Base-by-base conservation (phyloP, 64 coral and sea anemone genomes). In the Pachyseris speciosa region DNA sequence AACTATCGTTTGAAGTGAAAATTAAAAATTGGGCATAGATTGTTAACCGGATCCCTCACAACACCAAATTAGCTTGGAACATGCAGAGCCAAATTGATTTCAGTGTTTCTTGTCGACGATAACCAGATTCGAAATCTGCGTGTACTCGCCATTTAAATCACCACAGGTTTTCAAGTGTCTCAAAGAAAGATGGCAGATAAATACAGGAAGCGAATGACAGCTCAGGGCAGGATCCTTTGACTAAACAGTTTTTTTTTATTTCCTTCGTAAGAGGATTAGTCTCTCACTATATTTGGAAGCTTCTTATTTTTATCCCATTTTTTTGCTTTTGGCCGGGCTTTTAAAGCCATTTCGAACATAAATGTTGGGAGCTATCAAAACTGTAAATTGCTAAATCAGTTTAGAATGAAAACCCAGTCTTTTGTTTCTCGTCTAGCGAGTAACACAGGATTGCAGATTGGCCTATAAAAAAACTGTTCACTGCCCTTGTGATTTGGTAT, bases 121-220 rank as follows among this genome's bases (percentile, higher is more conserved):
- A 81, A 81, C 32, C 33, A 49, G 51, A 51, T 59, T 24, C 11
- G 37, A 11, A 26, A 60, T 38, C 52, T 63, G 7, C 77, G 77
- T 81, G 77, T 42, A 81, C 33, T 81, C 53, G 34, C 77, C 77
- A 39, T 81, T 81, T 81, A 81, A 81, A 60, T 81, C 77, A 33
- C 77, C 51, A 37, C 77, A 81, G 77, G 77, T 61, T 81, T 81
- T 81, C 77, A 81, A 81, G 77, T 81, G 77, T 63, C 77, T 81
- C 29, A 81, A 16, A 81, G 77, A 81, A 81, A 81, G 77, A 63
- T 81, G 52, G 34, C 57, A 81, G 17, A 81, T 81, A 81, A 81
- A 81, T 81, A 63, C 77, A 81, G 77, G 77, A 81, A 81, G 77
- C 77, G 51, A 36, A 61, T 81, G 53, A 81, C 77, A 81, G 63